Evolutionary conservation across 1,140 invertebrate species (phyloP), one percentile per base, ranked within the genome.

Genomic region (Diachasma alloeum): DNA sequence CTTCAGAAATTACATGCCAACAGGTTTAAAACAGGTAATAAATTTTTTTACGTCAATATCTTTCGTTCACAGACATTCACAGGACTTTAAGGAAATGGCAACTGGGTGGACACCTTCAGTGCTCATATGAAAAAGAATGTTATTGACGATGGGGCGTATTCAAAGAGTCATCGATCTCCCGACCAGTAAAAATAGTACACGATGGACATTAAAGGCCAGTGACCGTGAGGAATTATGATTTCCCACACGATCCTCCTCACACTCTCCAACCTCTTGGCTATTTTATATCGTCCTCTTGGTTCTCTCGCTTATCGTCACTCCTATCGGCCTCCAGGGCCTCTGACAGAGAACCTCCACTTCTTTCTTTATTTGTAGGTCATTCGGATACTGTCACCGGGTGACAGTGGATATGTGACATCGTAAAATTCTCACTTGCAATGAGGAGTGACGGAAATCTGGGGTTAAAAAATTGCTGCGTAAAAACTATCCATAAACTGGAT

Each of bases 201-300:
- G 66, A 68, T 15, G 31, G 36, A 37, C 36, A 68, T 68, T 68
- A 26, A 13, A 63, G 59, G 59, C 59, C 19, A 19, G 59, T 31
- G 24, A 68, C 66, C 66, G 66, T 39, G 66, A 68, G 36, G 36
- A 68, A 39, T 68, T 68, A 68, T 68, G 66, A 68, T 68, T 31
- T 68, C 36, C 8, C 5, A 0, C n/a, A 68, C 36, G 31, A 68
- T 31, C 31, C 31, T 3, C 59, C 66, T 68, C 13, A 68, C 36
- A 13, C 66, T 31, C 36, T 17, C 17, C 31, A 37, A 19, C 66
- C 66, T 39, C 36, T 68, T 68, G 66, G 66, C 66, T 37, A 68
- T 68, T 68, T 37, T 68, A 68, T 68, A 11, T 37, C 15, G 13
- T 17, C n/a, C n/a, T 68, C 15, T 39, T 26, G 11, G 59, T 15